Conservation (phyloP, 2,888 invertebrate genomes). For the Alentia gelatinosa region DNA sequence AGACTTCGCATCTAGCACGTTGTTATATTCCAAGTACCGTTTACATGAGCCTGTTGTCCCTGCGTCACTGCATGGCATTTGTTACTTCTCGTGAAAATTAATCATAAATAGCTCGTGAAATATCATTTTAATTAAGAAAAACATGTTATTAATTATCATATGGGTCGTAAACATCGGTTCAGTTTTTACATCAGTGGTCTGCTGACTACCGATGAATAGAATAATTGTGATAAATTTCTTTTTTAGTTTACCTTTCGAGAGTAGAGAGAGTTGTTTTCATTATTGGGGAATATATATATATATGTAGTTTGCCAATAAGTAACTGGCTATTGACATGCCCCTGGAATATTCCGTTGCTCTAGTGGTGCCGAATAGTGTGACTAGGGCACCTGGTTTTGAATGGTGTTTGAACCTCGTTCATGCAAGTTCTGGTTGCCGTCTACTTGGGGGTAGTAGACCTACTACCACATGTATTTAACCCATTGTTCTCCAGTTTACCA, state of each 20-base stretch:
- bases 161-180: too few species aligned
- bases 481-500: not conserved
- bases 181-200: too few species aligned
- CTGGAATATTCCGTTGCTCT: too few species aligned
- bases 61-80: conserved; percentile 42
- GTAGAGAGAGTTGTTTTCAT: too few species aligned
- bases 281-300: too few species aligned
- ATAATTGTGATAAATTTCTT: too few species aligned
- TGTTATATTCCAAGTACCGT: conserved; percentile 2
- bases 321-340: too few species aligned
- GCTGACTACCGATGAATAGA: too few species aligned
- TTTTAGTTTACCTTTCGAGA: too few species aligned
- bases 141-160: not conserved
- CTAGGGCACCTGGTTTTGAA: not conserved
- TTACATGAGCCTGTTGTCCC: conserved; percentile 24
- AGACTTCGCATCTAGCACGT: conserved; percentile 38
- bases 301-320: too few species aligned
- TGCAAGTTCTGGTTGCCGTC: conserved; percentile 1
- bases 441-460: not conserved
- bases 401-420: not conserved
- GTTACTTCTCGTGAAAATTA: conserved; percentile 28
- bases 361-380: not conserved
- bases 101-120: not conserved
- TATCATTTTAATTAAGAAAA: not conserved
- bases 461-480: not conserved